Evolutionary conservation across 2,113 vertebrate genomes (phyloP).

Genomic region (Nettapus auritus): DNA sequence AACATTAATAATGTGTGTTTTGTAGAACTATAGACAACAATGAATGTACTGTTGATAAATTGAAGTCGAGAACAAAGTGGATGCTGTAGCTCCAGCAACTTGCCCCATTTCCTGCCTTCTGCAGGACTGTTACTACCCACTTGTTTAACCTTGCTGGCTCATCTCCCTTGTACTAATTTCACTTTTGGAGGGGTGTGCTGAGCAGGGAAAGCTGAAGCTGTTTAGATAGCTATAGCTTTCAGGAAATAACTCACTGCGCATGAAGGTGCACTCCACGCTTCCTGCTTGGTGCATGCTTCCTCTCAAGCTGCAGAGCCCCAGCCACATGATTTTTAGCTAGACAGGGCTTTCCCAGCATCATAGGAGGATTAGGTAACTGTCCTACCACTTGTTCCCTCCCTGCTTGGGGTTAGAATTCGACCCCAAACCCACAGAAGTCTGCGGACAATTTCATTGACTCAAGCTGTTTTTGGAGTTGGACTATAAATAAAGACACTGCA

Average conservation of each 20-base stretch:
- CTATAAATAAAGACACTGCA: not conserved
- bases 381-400: not conserved
- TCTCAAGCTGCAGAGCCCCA: not conserved
- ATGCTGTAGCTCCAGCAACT: not conserved
- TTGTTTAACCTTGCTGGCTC: not conserved
- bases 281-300: not conserved
- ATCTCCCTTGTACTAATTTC: not conserved
- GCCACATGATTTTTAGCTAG: not conserved
- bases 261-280: not conserved
- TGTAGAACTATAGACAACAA: not conserved
- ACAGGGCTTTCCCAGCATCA: constrained; percentile 25
- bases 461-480: not conserved
- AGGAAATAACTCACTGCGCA: not conserved
- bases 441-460: not conserved
- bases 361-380: not conserved
- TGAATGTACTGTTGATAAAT: not conserved
- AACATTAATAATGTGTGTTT: not conserved
- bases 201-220: not conserved
- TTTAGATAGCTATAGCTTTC: not conserved
- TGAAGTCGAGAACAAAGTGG: not conserved
- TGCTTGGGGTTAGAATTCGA: not conserved
- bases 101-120: not conserved
- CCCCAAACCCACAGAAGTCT: not conserved
- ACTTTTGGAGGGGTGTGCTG: not conserved
- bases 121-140: not conserved